Conservation (phyloP, 2,797 vertebrate genomes). For the Enteromius unitaeniatus region DNA sequence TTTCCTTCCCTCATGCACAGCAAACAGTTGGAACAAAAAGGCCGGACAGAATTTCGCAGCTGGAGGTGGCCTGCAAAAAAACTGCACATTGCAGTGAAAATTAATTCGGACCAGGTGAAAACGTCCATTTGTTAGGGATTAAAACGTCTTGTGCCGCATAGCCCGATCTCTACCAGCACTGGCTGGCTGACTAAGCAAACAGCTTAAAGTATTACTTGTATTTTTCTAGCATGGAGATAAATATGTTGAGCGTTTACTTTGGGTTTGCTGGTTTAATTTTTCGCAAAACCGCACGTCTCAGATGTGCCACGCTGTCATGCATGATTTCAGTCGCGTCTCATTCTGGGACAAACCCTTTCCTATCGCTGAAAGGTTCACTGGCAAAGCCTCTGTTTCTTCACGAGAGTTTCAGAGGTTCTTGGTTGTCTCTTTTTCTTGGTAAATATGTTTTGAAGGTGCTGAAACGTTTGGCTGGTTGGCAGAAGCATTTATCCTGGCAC, state of each 20-base stretch:
- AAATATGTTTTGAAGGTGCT: conserved; percentile 57
- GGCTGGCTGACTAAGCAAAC: conserved; percentile 25
- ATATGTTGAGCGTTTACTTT: conserved; percentile 31
- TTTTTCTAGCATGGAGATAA: conserved; percentile 38
- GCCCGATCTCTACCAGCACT: conserved; percentile 19
- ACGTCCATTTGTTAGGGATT: conserved; percentile 33
- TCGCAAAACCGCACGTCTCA: conserved; percentile 12
- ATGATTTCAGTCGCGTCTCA: conserved; percentile 25
- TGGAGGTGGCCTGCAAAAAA: conserved; percentile 11
- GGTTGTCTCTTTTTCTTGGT: conserved; percentile 54
- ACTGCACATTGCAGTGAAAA: conserved; percentile 1
- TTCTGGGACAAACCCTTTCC: background rate
- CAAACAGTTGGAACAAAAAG: conserved; percentile 25
- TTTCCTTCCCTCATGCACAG: background rate
- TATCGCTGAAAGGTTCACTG: conserved; percentile 32
- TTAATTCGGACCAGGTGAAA: conserved; percentile 40
- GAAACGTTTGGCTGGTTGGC: conserved; percentile 43
- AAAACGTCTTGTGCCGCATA: conserved; percentile 32
- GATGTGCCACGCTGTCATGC: conserved; percentile 22
- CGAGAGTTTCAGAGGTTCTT: background rate
- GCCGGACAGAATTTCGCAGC: conserved; percentile 26
- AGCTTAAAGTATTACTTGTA: conserved; percentile 34
- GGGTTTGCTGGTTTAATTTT: conserved; percentile 22
- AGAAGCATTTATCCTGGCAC: conserved; percentile 32
- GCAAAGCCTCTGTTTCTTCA: background rate